Evolutionary conservation across 2,113 vertebrate genomes (phyloP), one percentile per base, ranked within the genome.

Genomic region (Anser brachyrhynchus): DNA sequence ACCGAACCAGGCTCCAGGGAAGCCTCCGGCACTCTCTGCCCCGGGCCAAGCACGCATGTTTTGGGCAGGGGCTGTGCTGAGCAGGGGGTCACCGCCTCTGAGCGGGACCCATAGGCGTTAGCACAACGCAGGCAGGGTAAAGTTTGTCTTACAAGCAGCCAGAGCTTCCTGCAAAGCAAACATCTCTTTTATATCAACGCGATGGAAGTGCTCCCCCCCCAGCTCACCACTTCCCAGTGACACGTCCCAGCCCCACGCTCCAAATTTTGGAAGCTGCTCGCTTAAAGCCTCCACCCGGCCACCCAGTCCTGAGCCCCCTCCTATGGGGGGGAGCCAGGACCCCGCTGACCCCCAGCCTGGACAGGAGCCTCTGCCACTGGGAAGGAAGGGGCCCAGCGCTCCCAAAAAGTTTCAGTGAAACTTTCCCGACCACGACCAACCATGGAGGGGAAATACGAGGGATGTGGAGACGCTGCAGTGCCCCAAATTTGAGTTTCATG

Each of bases 91-190:
- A 46, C 71, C 4, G 1, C 65, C 46, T 33, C 73, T 9, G 41
- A n/a, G 5, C 2, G 5, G 54, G 52, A 26, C 58, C 31, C 2
- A 1, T 6, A 5, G 3, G 2, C 2, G 5, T 43, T 21, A 84
- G 23, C 28, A 8, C 37, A 29, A 54, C 1, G 33, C 22, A 76
- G 84, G 70, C 1, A 10, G 22, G 31, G 31, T 17, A 41, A 31
- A 0, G 2, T 7, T 5, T 2, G 18, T 9, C 28, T 51, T 6
- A 7, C 46, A 52, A 41, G 33, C 49, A 13, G 33, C 1, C 41
- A 5, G 25, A 1, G 6, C 55, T 70, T 35, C 55, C 37, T 71
- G 61, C 44, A 25, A 44, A 90, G 37, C 17, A 65, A 88, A 57
- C 37, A 13, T 5, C 44, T 44, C 54, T 59, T 57, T 37, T 19